Evolutionary conservation across 2,888 invertebrate genomes (phyloP).

Genomic region (Eubasilissa splendida): DNA sequence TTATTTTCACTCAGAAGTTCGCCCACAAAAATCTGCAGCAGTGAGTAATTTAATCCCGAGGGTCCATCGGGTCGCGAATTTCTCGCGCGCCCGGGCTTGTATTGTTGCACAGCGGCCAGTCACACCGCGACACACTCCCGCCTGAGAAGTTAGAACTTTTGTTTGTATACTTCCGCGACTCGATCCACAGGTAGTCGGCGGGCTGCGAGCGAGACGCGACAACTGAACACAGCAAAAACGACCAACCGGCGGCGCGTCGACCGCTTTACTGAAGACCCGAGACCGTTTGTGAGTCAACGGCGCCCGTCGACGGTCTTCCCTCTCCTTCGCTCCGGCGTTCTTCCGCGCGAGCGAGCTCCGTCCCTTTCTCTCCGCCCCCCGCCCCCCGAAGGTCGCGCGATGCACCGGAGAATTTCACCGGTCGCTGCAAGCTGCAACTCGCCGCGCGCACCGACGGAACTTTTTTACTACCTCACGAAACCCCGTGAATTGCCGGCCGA

Average conservation of each 20-base stretch:
- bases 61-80: neutral
- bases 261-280: conserved; percentile 37
- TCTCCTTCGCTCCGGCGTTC: conserved; percentile 29
- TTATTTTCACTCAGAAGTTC: neutral
- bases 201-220: conserved; percentile 4
- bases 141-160: conserved; percentile 4
- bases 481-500: no score
- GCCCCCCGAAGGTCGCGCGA: conserved; percentile 44
- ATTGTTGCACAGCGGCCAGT: conserved; percentile 7
- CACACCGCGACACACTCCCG: neutral
- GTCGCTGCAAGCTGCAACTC: conserved; percentile 36
- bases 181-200: conserved; percentile 51
- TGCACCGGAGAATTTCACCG: conserved; percentile 41
- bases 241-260: conserved; percentile 28
- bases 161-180: conserved; percentile 37
- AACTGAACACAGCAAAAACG: neutral
- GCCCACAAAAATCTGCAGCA: neutral
- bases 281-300: conserved; percentile 42
- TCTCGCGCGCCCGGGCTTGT: neutral
- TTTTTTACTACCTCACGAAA: no score
- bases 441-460: neutral
- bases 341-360: neutral
- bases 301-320: neutral
- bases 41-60: neutral
- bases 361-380: conserved; percentile 28